These are phyloP conservation scores for Anseranas semipalmata DNA, from an alignment of 2,113 vertebrate genomes.

Conservation along the genomic window DNA sequence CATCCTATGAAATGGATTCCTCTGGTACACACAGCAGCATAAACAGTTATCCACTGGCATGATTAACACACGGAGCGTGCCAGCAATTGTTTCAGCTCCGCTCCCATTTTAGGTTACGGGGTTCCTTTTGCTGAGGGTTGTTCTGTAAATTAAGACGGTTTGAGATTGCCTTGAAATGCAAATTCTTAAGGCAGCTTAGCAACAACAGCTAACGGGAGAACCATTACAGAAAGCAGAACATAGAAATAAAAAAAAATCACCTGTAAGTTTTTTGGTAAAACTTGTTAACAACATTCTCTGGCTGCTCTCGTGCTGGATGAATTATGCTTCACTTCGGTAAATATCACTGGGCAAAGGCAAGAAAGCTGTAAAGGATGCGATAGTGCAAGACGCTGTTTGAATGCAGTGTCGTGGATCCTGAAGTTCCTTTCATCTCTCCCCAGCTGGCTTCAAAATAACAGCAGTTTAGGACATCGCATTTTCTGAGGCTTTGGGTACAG, in stretches of 20 bases:
- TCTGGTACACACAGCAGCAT: not conserved
- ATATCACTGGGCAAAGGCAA: not conserved
- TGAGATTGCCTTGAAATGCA: conserved; percentile 15
- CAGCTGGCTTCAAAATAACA: not conserved
- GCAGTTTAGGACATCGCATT: not conserved
- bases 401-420: rapidly evolving
- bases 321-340: not conserved
- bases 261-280: not conserved
- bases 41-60: not conserved
- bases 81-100: not conserved
- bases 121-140: not conserved
- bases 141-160: not conserved
- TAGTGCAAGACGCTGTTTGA: not conserved
- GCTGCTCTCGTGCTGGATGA: not conserved
- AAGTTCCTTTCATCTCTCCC: not conserved
- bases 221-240: not conserved
- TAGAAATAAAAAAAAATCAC: not conserved
- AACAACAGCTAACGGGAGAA: conserved; percentile 8
- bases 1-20: conserved; percentile 1
- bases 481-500: not conserved
- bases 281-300: not conserved
- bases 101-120: not conserved
- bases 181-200: conserved; percentile 27
- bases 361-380: not conserved
- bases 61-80: not conserved